These are phyloP conservation scores for Muntiacus muntjak DNA, from an alignment of 2,113 vertebrate genomes.

Conservation along the genomic window DNA sequence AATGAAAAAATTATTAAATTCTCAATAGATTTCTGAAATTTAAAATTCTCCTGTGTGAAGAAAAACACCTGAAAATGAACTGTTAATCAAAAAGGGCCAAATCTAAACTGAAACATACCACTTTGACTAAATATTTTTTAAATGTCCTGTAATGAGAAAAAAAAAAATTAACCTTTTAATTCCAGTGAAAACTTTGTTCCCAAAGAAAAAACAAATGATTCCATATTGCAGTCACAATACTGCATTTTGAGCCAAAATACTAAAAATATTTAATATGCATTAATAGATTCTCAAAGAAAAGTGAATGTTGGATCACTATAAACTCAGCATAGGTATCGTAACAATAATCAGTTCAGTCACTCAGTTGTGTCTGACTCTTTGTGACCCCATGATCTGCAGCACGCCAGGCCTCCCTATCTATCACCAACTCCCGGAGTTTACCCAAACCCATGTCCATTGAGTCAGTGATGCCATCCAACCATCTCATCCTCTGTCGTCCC, in stretches of 20 bases:
- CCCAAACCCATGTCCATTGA: background rate
- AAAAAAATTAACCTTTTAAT: background rate
- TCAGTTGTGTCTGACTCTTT: background rate
- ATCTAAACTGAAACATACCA: constrained; percentile 1
- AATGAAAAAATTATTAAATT: constrained; percentile 26
- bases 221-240: background rate
- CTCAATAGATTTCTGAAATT: background rate
- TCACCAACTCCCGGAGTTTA: background rate
- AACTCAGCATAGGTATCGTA: background rate
- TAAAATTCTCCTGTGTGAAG: background rate
- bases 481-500: background rate
- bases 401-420: background rate
- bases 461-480: background rate
- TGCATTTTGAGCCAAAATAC: background rate
- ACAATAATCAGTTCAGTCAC: background rate
- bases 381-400: background rate
- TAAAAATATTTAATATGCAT: background rate
- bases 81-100: background rate
- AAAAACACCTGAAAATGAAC: background rate
- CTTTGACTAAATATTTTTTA: background rate
- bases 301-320: background rate
- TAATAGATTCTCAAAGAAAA: constrained; percentile 2
- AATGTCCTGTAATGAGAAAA: background rate
- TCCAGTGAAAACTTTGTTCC: background rate
- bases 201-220: constrained; percentile 13